Evolutionary conservation across 92 coral and sea anemone species (phyloP), one percentile per base, ranked within the genome.

Genomic region (Zoanthus solanderi): DNA sequence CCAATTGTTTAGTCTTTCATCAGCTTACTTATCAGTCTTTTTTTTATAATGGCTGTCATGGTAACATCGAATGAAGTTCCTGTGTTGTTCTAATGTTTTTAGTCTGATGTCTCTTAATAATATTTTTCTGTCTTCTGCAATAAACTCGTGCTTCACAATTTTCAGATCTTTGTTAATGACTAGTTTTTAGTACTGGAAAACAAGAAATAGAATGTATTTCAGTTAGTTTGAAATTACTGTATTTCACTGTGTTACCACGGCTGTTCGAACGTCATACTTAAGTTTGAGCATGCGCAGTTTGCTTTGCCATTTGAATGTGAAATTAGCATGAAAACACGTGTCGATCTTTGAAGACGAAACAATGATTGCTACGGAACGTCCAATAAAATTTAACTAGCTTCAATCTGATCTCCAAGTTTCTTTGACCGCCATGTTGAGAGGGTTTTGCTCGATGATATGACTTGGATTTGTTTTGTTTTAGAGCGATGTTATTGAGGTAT

Each of bases 121-220:
- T 63, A 46, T 53, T 31, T 84, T 89, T 56, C 89, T 75, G 0
- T 85, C 92, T 23, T 89, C 89, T 8, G 75, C 75, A 71, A 29
- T 34, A 14, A 71, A 71, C 17, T 29, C 45, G 2, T 71, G 15
- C 75, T 71, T 71, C 47, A 8, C 0, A 12, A 71, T 29, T 71
- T 34, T 71, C 13, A 71, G 8, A 71, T 71, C 75, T 71, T 71
- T 71, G 75, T 13, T 28, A 29, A 71, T 8, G 45, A 29, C 75
- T 45, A 29, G 75, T 71, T 71, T 71, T 71, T 71, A 47, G 29
- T 71, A 71, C 72, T 67, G 72, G 6, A 11, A n/a, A 18, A 67
- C 7, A 67, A 23, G 63, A 57, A 57, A 57, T 57, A 57, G 63
- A 16, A 57, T 57, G 63, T 57, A 57, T 1, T 57, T 57, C 9